These are phyloP conservation scores for Steatornis caripensis DNA, from an alignment of 2,113 vertebrate genomes.

Conservation along the genomic window DNA sequence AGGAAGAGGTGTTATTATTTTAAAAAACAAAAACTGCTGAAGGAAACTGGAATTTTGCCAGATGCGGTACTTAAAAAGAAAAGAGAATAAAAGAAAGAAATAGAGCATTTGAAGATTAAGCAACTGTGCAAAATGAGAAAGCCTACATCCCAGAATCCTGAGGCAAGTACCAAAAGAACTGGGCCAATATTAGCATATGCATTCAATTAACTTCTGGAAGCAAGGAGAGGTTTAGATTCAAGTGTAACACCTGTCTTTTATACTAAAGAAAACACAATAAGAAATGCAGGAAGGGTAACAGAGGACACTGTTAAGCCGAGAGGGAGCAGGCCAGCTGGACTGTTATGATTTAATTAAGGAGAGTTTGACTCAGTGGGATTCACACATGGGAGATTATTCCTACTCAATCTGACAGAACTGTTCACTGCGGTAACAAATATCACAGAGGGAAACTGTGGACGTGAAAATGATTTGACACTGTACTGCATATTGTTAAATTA, in stretches of 20 bases:
- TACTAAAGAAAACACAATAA: background rate
- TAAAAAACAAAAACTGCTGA: background rate
- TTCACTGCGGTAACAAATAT: slow-evolving; percentile 39
- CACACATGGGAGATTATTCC: slow-evolving; percentile 44
- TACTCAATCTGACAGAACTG: slow-evolving; percentile 41
- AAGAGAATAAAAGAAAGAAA: background rate
- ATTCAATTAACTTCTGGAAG: background rate
- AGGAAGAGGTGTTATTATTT: background rate
- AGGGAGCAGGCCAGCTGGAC: slow-evolving; percentile 30
- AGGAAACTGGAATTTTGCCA: background rate
- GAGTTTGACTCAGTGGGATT: slow-evolving; percentile 33
- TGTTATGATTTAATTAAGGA: slow-evolving; percentile 60
- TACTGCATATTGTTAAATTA: background rate
- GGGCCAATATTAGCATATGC: slow-evolving; percentile 46
- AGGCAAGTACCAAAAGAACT: slow-evolving; percentile 40
- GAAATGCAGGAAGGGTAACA: background rate
- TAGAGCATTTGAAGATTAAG: slow-evolving; percentile 43
- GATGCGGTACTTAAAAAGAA: background rate
- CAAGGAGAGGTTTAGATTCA: background rate
- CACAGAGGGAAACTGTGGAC: background rate
- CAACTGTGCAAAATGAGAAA: slow-evolving; percentile 16
- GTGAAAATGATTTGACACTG: background rate
- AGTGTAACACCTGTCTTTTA: background rate
- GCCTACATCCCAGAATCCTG: background rate
- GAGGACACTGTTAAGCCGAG: background rate